Evolutionary conservation across 2,113 vertebrate genomes (phyloP).

Genomic region (Ammospiza nelsoni): DNA sequence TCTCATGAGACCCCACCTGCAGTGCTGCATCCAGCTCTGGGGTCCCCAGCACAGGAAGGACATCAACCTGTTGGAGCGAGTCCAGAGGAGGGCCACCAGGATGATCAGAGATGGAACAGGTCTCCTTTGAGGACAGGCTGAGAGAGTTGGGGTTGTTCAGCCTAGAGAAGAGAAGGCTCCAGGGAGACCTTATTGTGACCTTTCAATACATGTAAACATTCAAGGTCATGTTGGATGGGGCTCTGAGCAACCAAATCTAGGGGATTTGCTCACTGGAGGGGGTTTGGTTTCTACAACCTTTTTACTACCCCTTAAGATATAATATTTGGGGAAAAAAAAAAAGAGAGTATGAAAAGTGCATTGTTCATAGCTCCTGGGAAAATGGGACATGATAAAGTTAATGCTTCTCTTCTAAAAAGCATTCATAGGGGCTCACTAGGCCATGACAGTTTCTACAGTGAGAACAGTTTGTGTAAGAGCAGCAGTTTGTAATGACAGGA

Average conservation of each 20-base stretch:
- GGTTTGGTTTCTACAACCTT: background rate
- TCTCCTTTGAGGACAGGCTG: background rate
- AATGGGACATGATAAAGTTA: background rate
- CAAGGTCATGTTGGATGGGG: background rate
- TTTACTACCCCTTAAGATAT: background rate
- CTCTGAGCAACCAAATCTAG: background rate
- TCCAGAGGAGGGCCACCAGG: background rate
- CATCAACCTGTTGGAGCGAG: background rate
- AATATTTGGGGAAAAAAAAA: background rate
- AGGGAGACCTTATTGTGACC: background rate
- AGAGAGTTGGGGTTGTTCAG: background rate
- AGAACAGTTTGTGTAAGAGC: background rate
- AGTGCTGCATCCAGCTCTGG: background rate
- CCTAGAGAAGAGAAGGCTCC: background rate
- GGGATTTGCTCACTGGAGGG: background rate
- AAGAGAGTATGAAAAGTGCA: background rate
- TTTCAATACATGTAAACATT: background rate
- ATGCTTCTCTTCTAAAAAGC: background rate
- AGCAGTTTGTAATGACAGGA: background rate
- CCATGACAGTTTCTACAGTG: background rate
- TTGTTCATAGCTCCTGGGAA: background rate
- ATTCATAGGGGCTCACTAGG: background rate
- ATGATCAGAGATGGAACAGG: background rate
- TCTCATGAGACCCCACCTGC: background rate
- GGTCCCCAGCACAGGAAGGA: background rate